Conservation (phyloP, 2,113 vertebrate species). For the Sclerurus mexicanus region DNA sequence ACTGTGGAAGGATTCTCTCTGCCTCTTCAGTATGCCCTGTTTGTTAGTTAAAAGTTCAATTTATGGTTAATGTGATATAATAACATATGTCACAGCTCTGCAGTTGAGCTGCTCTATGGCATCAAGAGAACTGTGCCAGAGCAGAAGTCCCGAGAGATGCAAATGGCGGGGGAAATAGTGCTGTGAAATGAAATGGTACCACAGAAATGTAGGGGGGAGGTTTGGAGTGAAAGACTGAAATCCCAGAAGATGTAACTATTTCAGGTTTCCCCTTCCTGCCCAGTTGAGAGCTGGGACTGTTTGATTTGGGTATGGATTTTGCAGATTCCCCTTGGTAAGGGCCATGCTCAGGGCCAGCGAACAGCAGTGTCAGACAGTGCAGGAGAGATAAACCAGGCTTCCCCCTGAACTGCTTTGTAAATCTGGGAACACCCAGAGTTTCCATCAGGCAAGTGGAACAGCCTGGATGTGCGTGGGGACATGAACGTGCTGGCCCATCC, state of each 20-base stretch:
- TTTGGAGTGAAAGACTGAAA: neutral
- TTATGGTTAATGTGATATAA: neutral
- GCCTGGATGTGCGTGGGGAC: fast-evolving
- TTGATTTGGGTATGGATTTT: neutral
- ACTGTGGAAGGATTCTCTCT: neutral
- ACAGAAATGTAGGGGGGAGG: neutral
- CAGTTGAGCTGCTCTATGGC: neutral
- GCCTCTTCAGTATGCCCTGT: neutral
- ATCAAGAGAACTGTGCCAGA: neutral
- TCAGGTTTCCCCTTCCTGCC: neutral
- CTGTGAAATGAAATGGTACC: neutral
- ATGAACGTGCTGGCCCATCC: neutral
- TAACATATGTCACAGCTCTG: neutral
- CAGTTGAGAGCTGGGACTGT: neutral
- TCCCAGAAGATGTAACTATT: neutral
- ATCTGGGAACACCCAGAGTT: neutral
- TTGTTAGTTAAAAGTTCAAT: neutral
- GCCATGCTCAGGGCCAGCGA: neutral
- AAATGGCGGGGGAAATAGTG: neutral
- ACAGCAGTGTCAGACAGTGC: neutral
- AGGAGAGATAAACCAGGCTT: neutral
- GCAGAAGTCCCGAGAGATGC: neutral
- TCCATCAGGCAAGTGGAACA: neutral
- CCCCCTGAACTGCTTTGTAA: neutral
- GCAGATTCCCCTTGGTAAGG: neutral